A percentile compares a stretch with the other conserved stretches of the same genome.
These are phyloP conservation scores for Temnothorax ravouxi DNA, from an alignment of 2,888 invertebrate genomes.

Conservation along the genomic window DNA sequence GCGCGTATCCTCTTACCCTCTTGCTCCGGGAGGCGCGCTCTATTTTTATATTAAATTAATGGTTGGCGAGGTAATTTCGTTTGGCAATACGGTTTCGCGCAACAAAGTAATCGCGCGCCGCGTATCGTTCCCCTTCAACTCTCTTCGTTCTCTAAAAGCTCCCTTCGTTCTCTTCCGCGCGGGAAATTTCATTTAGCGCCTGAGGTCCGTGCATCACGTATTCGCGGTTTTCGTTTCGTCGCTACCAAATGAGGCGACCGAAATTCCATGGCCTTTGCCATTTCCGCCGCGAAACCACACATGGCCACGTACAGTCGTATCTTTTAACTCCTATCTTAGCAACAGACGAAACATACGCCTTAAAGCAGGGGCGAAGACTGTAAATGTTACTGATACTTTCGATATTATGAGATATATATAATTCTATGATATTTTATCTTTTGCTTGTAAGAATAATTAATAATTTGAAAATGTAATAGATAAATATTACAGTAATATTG, in stretches of 20 bases:
- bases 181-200: constrained; percentile 59
- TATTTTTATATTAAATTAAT: constrained; percentile 69
- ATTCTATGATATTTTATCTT: background rate
- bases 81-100: constrained; percentile 44
- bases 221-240: constrained; percentile 25
- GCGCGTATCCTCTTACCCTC: constrained; percentile 16
- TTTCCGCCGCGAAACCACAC: constrained; percentile 4
- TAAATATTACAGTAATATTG: background rate
- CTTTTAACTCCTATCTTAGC: background rate
- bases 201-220: background rate
- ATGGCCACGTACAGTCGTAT: background rate
- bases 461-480: background rate
- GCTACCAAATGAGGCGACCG: background rate
- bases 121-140: background rate
- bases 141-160: background rate
- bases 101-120: constrained; percentile 60
- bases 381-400: background rate
- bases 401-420: background rate
- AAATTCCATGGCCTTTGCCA: constrained; percentile 10
- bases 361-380: background rate
- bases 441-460: background rate
- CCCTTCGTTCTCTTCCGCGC: background rate
- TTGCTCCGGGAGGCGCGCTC: background rate
- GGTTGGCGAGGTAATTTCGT: constrained; percentile 59
- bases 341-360: background rate